Evolutionary conservation across 1,140 invertebrate species (phyloP), one percentile per base, ranked within the genome.

Genomic region (Whitmania pigra): DNA sequence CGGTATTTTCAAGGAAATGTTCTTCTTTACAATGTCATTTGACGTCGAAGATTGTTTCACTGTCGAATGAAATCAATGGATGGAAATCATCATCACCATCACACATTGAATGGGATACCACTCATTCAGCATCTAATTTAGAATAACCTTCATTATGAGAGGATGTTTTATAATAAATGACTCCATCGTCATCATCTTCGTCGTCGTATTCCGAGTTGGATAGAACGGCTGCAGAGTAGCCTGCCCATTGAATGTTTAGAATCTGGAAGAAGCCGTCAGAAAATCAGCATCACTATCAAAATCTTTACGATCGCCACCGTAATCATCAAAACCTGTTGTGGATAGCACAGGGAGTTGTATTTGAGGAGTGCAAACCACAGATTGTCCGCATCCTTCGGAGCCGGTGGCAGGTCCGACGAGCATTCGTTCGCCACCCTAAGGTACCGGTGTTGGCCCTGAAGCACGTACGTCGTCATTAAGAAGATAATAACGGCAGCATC

Each of bases 301-400:
- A 57, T 63, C 13, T 22, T 63, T 2, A 20, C 1, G 1, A n/a
- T 63, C 57, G 22, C 18, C 57, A 63, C 22, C 57, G 22, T 18
- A 6, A 2, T 63, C 15, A 63, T 63, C 4, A 63, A 1, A 13
- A 63, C 57, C 29, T 63, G 57, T 20, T 63, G 22, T 63, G 15
- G 20, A 7, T 25, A 63, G 57, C 57, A 63, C 3, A 13, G 2
- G 9, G 57, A 63, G 57, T 63, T 63, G 22, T 25, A 63, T 31
- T 63, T 31, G 57, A 63, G 22, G 20, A 63, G 11, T 22, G 57
- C 57, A 63, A 63, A 63, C 57, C 57, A 63, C 4, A 63, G 11
- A 3, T 20, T 63, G 11, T 31, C 29, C 1, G 15, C 4, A 17
- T 25, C 22, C 15, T 49, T 49, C 22, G 57, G 57, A 63, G 57